Evolutionary conservation across 2,797 vertebrate genomes (phyloP).

Genomic region (Oreortyx pictus): DNA sequence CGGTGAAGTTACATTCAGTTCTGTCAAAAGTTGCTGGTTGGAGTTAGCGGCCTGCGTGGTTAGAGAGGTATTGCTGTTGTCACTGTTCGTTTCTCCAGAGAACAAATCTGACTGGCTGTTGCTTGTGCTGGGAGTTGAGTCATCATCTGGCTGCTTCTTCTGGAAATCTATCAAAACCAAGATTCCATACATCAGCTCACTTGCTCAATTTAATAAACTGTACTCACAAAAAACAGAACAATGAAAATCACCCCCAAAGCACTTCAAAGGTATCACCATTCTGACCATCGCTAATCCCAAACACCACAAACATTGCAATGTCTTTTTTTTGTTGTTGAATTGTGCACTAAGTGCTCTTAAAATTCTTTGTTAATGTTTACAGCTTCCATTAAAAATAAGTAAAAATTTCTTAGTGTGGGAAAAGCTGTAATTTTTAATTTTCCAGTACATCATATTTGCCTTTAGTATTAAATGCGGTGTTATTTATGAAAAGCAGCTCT

Average conservation of each 20-base stretch:
- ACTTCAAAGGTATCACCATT: not conserved
- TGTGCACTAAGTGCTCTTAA: not conserved
- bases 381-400: not conserved
- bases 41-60: conserved; percentile 84
- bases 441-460: too few species aligned
- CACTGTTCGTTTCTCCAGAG: conserved; percentile 91
- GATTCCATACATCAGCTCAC: not conserved
- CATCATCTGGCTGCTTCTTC: conserved; percentile 92
- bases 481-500: not conserved
- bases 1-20: conserved; percentile 86
- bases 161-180: conserved; percentile 87
- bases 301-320: not conserved
- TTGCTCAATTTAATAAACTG: not conserved
- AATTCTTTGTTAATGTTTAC: not conserved
- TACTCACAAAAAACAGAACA: not conserved
- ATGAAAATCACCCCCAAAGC: not conserved
- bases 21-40: conserved; percentile 87
- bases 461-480: not conserved
- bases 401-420: not conserved
- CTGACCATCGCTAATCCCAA: not conserved
- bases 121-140: conserved; percentile 92
- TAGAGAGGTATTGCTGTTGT: conserved; percentile 90
- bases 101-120: conserved; percentile 92
- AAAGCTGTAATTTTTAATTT: not conserved
- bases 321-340: not conserved